A percentile compares a stretch with the other conserved stretches of the same genome.
Conservation (phyloP, 1,140 invertebrate species). For the Dinoponera quadriceps region DNA sequence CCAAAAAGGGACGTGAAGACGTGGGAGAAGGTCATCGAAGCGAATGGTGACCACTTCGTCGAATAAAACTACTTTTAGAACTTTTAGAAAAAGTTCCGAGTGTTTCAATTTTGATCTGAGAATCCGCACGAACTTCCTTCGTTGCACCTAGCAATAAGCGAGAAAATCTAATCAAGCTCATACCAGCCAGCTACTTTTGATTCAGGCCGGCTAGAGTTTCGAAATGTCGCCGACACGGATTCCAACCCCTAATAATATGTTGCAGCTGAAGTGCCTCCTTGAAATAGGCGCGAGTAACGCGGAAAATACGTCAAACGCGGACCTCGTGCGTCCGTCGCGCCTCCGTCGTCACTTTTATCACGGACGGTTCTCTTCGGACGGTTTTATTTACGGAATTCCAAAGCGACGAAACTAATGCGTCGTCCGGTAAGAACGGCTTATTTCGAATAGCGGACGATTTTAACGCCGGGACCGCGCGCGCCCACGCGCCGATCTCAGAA, state of each 20-base stretch:
- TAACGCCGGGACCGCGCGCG: background rate
- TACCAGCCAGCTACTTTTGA: too few relatives aligned
- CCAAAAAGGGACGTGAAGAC: too few relatives aligned
- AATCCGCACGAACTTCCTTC: too few relatives aligned
- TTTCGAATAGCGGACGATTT: constrained; percentile 22
- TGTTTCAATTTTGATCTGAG: too few relatives aligned
- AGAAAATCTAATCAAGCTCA: too few relatives aligned
- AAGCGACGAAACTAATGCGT: constrained; percentile 10
- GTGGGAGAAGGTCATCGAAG: too few relatives aligned
- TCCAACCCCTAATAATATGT: constrained; percentile 40
- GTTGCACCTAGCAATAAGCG: too few relatives aligned
- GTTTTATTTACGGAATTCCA: constrained; percentile 33
- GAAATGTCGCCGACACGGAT: constrained; percentile 35
- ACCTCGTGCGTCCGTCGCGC: background rate
- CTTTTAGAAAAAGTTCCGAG: too few relatives aligned
- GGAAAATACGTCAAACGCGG: background rate
- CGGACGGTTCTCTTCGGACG: background rate
- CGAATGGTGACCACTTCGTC: too few relatives aligned
- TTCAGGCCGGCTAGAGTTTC: too few relatives aligned
- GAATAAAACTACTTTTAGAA: too few relatives aligned
- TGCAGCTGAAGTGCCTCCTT: constrained; percentile 23
- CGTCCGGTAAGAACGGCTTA: constrained; percentile 24
- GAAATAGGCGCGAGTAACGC: constrained; percentile 36
- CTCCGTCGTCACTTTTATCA: background rate
- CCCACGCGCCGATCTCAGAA: constrained; percentile 25